Conservation (phyloP, 2,888 invertebrate genomes). For the Carterocephalus palaemon region DNA sequence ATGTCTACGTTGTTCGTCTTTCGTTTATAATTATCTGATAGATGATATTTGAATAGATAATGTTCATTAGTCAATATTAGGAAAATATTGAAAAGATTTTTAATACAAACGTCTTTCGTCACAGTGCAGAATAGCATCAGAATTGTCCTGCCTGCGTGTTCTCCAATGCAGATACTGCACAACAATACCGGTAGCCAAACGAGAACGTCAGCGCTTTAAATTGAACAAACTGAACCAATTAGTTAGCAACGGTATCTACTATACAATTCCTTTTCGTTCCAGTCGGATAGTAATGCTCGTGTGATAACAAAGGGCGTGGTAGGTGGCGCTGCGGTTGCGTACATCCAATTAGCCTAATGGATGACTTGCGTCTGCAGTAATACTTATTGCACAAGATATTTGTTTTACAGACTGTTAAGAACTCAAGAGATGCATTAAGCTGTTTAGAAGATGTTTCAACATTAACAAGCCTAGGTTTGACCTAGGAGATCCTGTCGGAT, state of each 20-base stretch:
- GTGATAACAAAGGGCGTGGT: slow-evolving; percentile 51
- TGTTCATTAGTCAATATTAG: too few relatives aligned
- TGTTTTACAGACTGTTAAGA: too few relatives aligned
- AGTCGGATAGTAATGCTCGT: slow-evolving; percentile 29
- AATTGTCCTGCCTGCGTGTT: neutral
- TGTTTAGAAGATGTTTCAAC: too few relatives aligned
- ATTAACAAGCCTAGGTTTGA: too few relatives aligned
- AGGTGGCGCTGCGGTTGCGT: slow-evolving; percentile 48
- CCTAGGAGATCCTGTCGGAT: too few relatives aligned
- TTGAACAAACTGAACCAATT: slow-evolving; percentile 22
- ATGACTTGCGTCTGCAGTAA: slow-evolving; percentile 70
- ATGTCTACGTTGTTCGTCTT: too few relatives aligned
- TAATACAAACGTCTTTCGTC: too few relatives aligned
- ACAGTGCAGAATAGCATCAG: neutral
- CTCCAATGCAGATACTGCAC: slow-evolving; percentile 1
- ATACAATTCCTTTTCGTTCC: slow-evolving; percentile 29
- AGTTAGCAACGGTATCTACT: slow-evolving; percentile 23
- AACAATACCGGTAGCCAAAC: slow-evolving; percentile 11
- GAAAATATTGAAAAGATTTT: too few relatives aligned
- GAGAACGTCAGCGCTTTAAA: slow-evolving; percentile 9
- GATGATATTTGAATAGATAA: too few relatives aligned
- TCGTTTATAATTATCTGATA: too few relatives aligned
- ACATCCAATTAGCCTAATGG: slow-evolving; percentile 79
- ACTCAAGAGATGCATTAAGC: too few relatives aligned
- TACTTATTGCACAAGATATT: too few relatives aligned